Evolutionary conservation across 2,113 vertebrate genomes (phyloP).

Genomic region (Macrotis lagotis): DNA sequence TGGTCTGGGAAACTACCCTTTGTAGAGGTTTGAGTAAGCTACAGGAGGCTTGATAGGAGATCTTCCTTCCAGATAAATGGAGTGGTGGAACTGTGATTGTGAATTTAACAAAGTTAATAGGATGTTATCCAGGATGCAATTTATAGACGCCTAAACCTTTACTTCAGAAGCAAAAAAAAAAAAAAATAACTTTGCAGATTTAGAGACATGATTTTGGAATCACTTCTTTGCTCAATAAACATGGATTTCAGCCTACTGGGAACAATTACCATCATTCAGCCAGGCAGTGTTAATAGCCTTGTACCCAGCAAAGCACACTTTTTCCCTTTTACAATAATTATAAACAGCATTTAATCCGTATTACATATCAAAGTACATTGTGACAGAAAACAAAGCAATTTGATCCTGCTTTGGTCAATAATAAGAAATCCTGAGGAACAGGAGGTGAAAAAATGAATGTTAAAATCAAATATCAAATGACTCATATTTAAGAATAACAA

Average conservation of each 20-base stretch:
- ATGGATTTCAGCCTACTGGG: not conserved
- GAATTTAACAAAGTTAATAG: slow-evolving; percentile 7
- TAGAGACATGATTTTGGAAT: not conserved
- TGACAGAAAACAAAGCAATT: not conserved
- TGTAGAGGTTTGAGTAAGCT: not conserved
- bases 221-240: not conserved
- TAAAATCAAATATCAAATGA: not conserved
- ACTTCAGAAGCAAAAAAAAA: slow-evolving; percentile 1
- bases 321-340: not conserved
- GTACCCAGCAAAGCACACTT: not conserved
- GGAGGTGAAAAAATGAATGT: not conserved
- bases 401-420: not conserved
- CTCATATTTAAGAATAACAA: not conserved
- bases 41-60: not conserved
- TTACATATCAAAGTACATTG: not conserved
- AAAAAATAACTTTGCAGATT: not conserved
- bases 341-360: not conserved
- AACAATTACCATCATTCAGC: not conserved
- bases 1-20: not conserved
- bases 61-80: not conserved
- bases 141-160: not conserved
- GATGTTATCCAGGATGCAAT: not conserved
- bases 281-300: not conserved
- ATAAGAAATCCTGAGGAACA: not conserved
- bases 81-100: not conserved